Base-by-base conservation (phyloP, 2,797 vertebrate genomes). In the Petrocephalus schoutedeni region DNA sequence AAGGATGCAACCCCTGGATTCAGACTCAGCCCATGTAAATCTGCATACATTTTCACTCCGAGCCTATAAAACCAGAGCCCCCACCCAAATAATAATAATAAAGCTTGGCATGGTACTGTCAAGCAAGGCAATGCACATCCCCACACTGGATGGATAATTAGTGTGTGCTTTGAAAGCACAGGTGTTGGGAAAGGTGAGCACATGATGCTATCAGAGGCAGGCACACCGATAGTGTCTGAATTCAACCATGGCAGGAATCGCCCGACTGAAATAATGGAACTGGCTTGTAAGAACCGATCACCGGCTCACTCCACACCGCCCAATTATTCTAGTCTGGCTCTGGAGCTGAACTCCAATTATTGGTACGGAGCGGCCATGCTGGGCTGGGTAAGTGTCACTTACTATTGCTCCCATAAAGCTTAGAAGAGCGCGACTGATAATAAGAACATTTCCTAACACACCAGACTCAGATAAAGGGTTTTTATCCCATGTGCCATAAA, bases 341-440 rank as follows among this genome's bases (percentile, higher is more conserved):
- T 82, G 89, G 90, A 89, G 89, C 88, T 92, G 92, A 77, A 93
- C 93, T 93, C 94, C 94, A 95, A 95, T 95, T 95, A 95, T 67
- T 86, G 86, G 90, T 89, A 83, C 6, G 91, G 88, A 89, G 91
- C 32, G 91, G 93, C 92, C 91, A 41, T 86, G 92, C 91, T 92
- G 92, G 93, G 92, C 91, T 91, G 92, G 90, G 92, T 89, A 92
- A 89, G 93, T 94, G 93, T 94, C 94, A 93, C 90, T 91, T 88
- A 67, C 88, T 54, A 86, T 58, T 64, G 41, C n/a, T 21, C n/a
- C 36, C 45, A 67, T 41, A 41, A 77, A 86, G 83, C 51, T 86
- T 58, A 41, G 64, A 54, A 45, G 85, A 86, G 51, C 51, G 1
- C 4, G 8, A 28, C n/a, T 19, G 88, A 80, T 88, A 86, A 57